These are phyloP conservation scores for Euzophera pinguis DNA, from an alignment of 2,888 invertebrate species.

Conservation along the genomic window DNA sequence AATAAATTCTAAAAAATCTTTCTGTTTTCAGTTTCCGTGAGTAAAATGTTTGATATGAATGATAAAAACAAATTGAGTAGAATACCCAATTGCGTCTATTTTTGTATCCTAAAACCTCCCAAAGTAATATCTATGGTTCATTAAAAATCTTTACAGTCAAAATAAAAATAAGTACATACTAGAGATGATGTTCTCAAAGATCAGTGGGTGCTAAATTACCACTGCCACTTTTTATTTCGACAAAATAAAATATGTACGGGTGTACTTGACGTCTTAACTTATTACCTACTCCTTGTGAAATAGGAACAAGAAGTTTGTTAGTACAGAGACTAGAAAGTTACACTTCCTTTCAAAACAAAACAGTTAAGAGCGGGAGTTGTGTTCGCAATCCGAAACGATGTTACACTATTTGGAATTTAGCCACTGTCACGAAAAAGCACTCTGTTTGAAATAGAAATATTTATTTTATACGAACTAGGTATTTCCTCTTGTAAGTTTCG, in stretches of 20 bases:
- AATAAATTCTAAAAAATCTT: too few species aligned
- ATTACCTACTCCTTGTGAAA: conserved; percentile 18
- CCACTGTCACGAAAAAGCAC: background rate
- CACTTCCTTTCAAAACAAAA: conserved; percentile 17
- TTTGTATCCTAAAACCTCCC: too few species aligned
- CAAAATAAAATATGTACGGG: conserved; percentile 51
- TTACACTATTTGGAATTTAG: conserved; percentile 7
- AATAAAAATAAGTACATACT: background rate
- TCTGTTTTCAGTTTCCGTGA: too few species aligned
- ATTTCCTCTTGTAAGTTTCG: background rate
- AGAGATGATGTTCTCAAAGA: background rate
- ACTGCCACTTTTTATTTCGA: conserved; percentile 54
- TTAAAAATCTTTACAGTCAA: background rate
- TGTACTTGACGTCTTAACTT: conserved; percentile 43
- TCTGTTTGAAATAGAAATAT: background rate
- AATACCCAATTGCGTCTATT: too few species aligned
- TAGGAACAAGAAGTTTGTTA: conserved; percentile 9
- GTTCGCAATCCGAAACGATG: conserved; percentile 2
- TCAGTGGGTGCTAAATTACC: conserved; percentile 18
- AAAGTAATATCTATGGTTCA: background rate
- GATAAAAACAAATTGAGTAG: too few species aligned
- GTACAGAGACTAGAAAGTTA: conserved; percentile 21
- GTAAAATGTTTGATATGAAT: too few species aligned
- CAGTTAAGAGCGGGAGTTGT: background rate
- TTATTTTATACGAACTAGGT: background rate